These are phyloP conservation scores for Zoanthus gigantus DNA, from an alignment of 92 coral and sea anemone species.

Conservation along the genomic window DNA sequence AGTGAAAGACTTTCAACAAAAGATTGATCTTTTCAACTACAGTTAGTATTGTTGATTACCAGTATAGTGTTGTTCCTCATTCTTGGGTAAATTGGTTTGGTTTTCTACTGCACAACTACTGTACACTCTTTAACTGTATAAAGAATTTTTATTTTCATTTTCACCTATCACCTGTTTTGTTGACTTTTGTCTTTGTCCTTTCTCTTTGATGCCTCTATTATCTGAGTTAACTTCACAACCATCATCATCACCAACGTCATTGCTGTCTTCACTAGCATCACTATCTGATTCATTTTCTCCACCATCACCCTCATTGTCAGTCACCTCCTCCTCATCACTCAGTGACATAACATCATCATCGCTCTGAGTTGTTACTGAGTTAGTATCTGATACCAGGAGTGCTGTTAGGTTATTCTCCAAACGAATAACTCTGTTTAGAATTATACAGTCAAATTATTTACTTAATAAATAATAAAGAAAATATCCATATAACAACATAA, in stretches of 20 bases:
- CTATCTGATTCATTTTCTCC: conserved; percentile 41
- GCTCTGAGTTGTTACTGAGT: conserved; percentile 64
- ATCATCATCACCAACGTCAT: conserved; percentile 43
- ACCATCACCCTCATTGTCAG: conserved; percentile 66
- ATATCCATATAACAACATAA: background rate
- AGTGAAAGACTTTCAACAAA: too few species aligned
- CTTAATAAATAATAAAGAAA: too few species aligned
- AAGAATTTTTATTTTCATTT: background rate
- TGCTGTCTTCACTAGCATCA: conserved; percentile 42
- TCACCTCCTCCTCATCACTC: conserved; percentile 60
- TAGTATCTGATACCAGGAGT: conserved; percentile 78
- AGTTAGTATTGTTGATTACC: too few species aligned
- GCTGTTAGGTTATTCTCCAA: conserved; percentile 86
- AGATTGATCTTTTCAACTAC: too few species aligned
- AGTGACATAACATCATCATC: conserved; percentile 42
- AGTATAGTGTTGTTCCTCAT: too few species aligned
- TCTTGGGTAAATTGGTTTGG: too few species aligned
- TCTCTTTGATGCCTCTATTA: conserved; percentile 26
- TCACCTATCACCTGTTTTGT: conserved; percentile 66
- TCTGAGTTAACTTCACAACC: conserved; percentile 10
- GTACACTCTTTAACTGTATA: too few species aligned
- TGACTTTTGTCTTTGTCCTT: conserved; percentile 56
- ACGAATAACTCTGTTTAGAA: conserved; percentile 68
- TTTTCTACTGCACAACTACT: too few species aligned
- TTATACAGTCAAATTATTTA: too few species aligned